Evolutionary conservation across 37 sponge, comb jelly and placozoan species (phyloP).

Genomic region (Crambe crambe): DNA sequence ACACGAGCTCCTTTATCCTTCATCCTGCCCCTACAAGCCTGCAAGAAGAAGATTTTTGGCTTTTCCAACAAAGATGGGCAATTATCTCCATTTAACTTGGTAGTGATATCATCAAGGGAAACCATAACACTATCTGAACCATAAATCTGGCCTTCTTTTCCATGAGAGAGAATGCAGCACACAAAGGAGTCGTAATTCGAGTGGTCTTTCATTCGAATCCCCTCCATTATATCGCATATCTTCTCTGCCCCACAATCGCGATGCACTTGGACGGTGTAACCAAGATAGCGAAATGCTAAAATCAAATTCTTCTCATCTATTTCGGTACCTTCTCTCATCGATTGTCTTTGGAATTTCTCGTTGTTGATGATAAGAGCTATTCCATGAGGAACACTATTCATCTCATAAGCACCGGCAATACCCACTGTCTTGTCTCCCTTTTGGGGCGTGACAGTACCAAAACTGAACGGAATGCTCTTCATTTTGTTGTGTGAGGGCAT

Average conservation of each 20-base stretch:
- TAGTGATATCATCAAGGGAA: slow-evolving; percentile 24
- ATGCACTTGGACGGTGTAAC: slow-evolving; percentile 51
- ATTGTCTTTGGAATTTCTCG: slow-evolving; percentile 38
- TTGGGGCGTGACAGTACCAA: neutral
- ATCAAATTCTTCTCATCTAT: slow-evolving; percentile 43
- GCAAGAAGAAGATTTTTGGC: slow-evolving; percentile 91
- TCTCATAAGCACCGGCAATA: slow-evolving; percentile 1
- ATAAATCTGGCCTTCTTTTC: slow-evolving; percentile 57
- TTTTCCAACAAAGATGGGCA: slow-evolving; percentile 56
- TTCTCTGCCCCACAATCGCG: slow-evolving; percentile 12
- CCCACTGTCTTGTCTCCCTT: neutral
- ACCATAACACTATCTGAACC: slow-evolving; percentile 74
- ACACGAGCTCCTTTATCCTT: slow-evolving; percentile 35
- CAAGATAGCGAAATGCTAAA: slow-evolving; percentile 38
- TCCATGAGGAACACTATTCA: slow-evolving; percentile 67
- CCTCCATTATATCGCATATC: slow-evolving; percentile 50
- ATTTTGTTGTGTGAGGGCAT: neutral
- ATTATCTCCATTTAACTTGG: slow-evolving; percentile 26
- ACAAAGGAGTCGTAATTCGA: slow-evolving; percentile 74
- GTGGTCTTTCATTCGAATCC: slow-evolving; percentile 39
- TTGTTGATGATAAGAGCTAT: slow-evolving; percentile 79
- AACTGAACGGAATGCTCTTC: neutral
- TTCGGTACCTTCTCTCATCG: slow-evolving; percentile 15
- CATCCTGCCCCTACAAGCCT: slow-evolving; percentile 83
- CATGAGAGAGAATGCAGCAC: slow-evolving; percentile 89